Conservation (phyloP, 2,113 vertebrate genomes). For the Artemisiospiza belli region DNA sequence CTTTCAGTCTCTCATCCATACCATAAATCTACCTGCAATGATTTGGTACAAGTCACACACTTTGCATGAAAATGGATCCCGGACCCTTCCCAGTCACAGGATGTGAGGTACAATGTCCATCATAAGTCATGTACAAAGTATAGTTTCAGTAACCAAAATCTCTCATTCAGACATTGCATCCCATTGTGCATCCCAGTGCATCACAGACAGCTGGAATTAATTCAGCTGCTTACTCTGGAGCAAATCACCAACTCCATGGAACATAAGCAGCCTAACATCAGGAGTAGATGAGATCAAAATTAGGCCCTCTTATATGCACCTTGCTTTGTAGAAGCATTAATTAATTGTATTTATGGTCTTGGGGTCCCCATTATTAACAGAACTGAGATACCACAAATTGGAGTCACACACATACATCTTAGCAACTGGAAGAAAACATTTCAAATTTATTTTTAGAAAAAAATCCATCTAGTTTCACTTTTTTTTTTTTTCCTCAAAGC, state of each 20-base stretch:
- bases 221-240: neutral
- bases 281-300: neutral
- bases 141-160: neutral
- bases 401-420: accelerated
- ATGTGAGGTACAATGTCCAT: neutral
- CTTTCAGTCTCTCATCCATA: slow-evolving; percentile 23
- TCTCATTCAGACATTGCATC: neutral
- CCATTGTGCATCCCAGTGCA: neutral
- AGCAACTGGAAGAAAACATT: neutral
- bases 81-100: neutral
- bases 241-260: neutral
- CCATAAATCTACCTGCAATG: slow-evolving; percentile 33
- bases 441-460: neutral
- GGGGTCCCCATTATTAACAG: neutral
- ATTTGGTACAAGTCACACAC: neutral
- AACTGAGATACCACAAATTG: neutral
- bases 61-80: slow-evolving; percentile 19
- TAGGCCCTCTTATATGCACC: neutral
- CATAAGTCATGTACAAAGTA: neutral
- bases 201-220: neutral
- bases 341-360: neutral
- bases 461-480: neutral
- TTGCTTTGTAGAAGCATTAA: neutral
- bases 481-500: neutral
- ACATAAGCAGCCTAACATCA: neutral